Evolutionary conservation across 2,797 vertebrate genomes (phyloP).

Genomic region (Parauchenoglanis ngamensis): DNA sequence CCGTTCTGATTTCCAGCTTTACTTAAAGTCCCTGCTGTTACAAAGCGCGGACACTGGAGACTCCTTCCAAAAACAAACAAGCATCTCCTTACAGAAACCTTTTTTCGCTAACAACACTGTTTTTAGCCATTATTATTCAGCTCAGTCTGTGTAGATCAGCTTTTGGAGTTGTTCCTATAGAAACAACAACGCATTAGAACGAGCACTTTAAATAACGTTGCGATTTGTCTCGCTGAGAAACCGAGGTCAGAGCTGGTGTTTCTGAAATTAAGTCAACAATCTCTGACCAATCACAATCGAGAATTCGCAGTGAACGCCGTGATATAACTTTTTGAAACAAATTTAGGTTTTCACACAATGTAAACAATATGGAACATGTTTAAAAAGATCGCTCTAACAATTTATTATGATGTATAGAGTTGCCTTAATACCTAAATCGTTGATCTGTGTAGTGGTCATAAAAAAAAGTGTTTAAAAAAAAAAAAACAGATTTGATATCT

Average conservation of each 20-base stretch:
- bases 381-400: too few relatives aligned
- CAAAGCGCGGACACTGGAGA: neutral
- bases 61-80: neutral
- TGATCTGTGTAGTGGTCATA: too few relatives aligned
- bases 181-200: neutral
- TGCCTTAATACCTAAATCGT: too few relatives aligned
- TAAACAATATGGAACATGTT: too few relatives aligned
- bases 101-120: neutral
- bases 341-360: neutral
- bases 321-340: too few relatives aligned
- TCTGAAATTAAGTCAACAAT: too few relatives aligned
- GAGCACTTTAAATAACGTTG: too few relatives aligned
- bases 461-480: too few relatives aligned
- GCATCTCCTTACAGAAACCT: neutral
- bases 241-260: neutral
- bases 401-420: too few relatives aligned
- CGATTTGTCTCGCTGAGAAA: too few relatives aligned
- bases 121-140: too few relatives aligned
- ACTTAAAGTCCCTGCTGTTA: neutral
- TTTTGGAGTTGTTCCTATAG: neutral
- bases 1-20: neutral
- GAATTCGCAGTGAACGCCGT: neutral
- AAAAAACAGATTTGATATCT: too few relatives aligned
- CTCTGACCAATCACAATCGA: neutral
- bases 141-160: neutral